Conservation (phyloP, 2,797 vertebrate species). For the Rhincodon typus region DNA sequence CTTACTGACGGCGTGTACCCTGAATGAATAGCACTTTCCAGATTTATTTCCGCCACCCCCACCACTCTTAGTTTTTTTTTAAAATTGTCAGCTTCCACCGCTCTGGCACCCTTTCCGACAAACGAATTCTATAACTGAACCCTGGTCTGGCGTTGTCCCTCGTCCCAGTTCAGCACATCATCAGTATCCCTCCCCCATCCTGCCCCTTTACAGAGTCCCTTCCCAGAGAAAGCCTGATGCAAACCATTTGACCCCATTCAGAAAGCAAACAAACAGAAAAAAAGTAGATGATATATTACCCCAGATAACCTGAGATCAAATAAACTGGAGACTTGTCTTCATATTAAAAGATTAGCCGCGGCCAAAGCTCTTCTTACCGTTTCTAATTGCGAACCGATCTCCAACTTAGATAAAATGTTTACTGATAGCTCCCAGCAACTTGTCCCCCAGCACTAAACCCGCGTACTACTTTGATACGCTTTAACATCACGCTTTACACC, state of each 20-base stretch:
- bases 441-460: background rate
- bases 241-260: background rate
- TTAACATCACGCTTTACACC: background rate
- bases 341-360: background rate
- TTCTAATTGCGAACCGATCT: background rate
- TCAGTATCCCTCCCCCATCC: too few species aligned
- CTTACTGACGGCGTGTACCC: background rate
- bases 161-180: background rate
- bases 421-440: background rate
- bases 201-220: too few species aligned
- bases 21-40: background rate
- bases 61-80: too few species aligned
- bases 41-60: background rate
- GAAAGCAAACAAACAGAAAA: too few species aligned
- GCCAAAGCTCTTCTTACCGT: background rate
- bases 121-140: slow-evolving; percentile 7
- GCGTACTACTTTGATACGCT: background rate
- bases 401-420: slow-evolving; percentile 12
- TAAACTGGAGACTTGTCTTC: background rate
- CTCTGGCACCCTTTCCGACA: background rate
- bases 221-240: background rate
- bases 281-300: background rate
- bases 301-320: too few species aligned
- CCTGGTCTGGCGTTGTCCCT: background rate
- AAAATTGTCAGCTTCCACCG: background rate